Percentiles rank a stretch among this genome's conserved stretches.
phyloP scores from a whole-genome alignment of 2,797 vertebrate genomes.

The Urophycis tenuis region DNA sequence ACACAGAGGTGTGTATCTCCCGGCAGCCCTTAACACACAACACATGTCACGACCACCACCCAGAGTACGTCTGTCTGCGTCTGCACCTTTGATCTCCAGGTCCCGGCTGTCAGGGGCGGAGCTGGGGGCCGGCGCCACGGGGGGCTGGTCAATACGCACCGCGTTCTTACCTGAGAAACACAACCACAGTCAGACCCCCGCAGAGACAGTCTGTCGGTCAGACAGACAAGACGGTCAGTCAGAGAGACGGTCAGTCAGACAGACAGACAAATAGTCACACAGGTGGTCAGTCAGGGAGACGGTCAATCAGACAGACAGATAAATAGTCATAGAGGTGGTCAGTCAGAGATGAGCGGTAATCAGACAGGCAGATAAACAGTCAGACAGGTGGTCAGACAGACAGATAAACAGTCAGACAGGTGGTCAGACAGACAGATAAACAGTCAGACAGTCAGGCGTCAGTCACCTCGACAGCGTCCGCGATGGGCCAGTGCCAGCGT shows the following conservation, averaged over 20 bases:
- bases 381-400: background rate
- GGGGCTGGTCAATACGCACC: slow-evolving; percentile 57
- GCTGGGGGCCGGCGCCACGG: slow-evolving; percentile 54
- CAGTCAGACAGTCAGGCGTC: background rate
- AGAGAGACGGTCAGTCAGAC: too few species aligned
- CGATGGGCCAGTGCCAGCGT: slow-evolving; percentile 77
- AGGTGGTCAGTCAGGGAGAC: too few species aligned
- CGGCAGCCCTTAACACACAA: background rate
- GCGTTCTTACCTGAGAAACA: slow-evolving; percentile 61
- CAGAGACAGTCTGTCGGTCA: background rate
- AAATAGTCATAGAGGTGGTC: background rate
- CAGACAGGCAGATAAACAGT: background rate
- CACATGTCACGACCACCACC: background rate
- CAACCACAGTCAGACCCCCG: background rate
- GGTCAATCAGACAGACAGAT: too few species aligned
- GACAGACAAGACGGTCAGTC: background rate
- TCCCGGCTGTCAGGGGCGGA: slow-evolving; percentile 57
- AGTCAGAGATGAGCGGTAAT: too few species aligned
- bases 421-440: background rate
- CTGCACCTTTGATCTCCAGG: slow-evolving; percentile 67
- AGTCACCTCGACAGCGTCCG: slow-evolving; percentile 88
- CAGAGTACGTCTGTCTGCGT: background rate
- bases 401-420: background rate
- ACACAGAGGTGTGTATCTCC: background rate
- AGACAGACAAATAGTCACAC: too few species aligned